Base-by-base conservation (phyloP, 2,888 invertebrate genomes). In the Cephus sareptanus region DNA sequence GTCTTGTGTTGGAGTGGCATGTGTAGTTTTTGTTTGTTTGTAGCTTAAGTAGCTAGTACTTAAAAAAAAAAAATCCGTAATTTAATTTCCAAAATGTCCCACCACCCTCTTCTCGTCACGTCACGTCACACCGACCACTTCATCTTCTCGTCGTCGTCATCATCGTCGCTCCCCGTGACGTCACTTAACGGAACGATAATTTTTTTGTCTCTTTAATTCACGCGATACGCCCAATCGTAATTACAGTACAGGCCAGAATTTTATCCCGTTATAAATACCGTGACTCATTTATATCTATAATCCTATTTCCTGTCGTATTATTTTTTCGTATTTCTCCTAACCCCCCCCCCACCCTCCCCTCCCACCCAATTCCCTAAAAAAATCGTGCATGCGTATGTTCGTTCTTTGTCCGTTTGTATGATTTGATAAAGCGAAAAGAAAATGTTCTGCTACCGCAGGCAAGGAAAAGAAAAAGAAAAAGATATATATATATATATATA, bases 11-110 rank as follows among this genome's bases (percentile, higher is more conserved):
- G 83, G 84, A 85, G 83, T 88, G 87, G 89, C 89, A 87, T 89
- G 89, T 83, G 86, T 87, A 89, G 81, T 84, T 81, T 79, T 75
- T 81, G 82, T 83, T 83, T 81, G 31, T 76, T 74, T 75, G 73
- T 87, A 83, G 85, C 84, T 85, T 88, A 88, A 88, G 86, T 86
- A 86, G 84, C 80, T 83, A 83, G 85, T 87, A 86, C 82, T 85
- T 87, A 77, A 79, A 74, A 74, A 74, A 76, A 40, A 56, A 23
- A n/a, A 34, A 69, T 71, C 31, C 34, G 68, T 73, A 76, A 74
- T 71, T 69, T 34, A 23, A 75, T 34, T n/a, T 33, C 35, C 56
- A n/a, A 40, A 74, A 56, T 69, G 1, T 31, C 71, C 35, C 77
- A 11, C 11, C 30, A 35, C 73, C 75, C 15, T 34, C 31, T 31